Evolutionary conservation across 2,797 vertebrate genomes (phyloP), one percentile per base, ranked within the genome.

Genomic region (Anableps anableps): DNA sequence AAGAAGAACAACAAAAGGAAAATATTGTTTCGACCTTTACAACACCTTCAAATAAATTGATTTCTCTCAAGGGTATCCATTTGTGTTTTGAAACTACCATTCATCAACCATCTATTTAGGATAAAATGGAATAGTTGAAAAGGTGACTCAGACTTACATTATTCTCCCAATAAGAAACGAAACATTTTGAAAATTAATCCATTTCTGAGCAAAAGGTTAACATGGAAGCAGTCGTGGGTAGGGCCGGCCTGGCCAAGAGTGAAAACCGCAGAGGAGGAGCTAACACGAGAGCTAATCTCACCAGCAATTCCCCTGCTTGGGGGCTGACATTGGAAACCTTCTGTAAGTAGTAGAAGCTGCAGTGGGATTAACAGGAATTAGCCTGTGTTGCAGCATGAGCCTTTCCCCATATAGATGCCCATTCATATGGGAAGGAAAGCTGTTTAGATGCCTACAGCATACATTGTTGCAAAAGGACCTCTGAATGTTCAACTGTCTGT

Each of bases 301-400:
- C 82, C 75, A 85, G 92, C 89, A 89, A 91, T 91, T 90, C 92
- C 86, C 72, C 78, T 75, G 85, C 89, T 84, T 73, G 45, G 23
- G 60, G 71, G 72, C 87, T 88, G 85, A 92, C 89, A 89, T 84
- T 90, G 91, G 92, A 92, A 92, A 86, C 86, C 87, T 88, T 79
- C 76, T 83, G 87, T 93, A 91, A 92, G 90, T 89, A 90, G 89
- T 89, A 74, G 90, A 83, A 93, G 91, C 90, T 86, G 92, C 83
- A 76, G 48, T 36, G 80, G 92, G 95, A 96, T 96, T 96, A 96
- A 58, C 51, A 74, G 92, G 95, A 95, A 95, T 96, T 95, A 96
- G 93, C 84, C 72, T 58, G 79, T 74, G 90, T 85, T 94, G 92
- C 91, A 82, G 86, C 84, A 85, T 95, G 92, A 96, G 93, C 93